Evolutionary conservation across 1,140 invertebrate species (phyloP), one percentile per base, ranked within the genome.

Genomic region (Kradibia gibbosae): DNA sequence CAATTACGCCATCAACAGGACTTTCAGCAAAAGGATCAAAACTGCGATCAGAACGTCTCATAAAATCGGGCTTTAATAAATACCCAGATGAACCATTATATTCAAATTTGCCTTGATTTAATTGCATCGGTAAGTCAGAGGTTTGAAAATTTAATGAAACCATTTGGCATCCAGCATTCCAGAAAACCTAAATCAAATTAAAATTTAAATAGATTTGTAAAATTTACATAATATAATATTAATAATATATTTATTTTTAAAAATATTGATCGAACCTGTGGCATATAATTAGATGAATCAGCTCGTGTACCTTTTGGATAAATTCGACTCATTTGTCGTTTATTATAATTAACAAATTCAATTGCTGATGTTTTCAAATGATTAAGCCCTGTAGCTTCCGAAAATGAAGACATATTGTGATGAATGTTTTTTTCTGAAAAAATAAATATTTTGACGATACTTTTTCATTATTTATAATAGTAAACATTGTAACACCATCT

Each of bases 71-170:
- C 90, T 99, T 99, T 76, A 99, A 92, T 20, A 99, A 92, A 92
- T 99, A 99, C 7, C 99, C 98, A 87, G 95, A 98, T 86, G 97
- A 97, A 31, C 98, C 98, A 89, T 99, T 99, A 89, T 99, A 99
- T 90, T 99, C 99, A 92, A 99, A 99, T 93, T 99, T 99, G 83
- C 99, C 99, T 93, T 99, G 98, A 92, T 99, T 99, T 78, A 99
- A 92, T 92, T 99, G 99, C 98, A 99, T 99, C 20, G 98, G 98
- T 82, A 99, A 92, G 93, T 99, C 99, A 22, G 98, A 95, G 20
- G 99, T 99, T 94, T 99, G 99, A 92, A 99, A 99, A 93, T 99
- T 99, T n/a, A 99, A 92, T 0, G 99, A 98, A 20, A 99, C 99
- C 99, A 99, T 99, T 92, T 97, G 96, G 88, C 96, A 97, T 80